Evolutionary conservation across 2,797 vertebrate species (phyloP), one percentile per base, ranked within the genome.

Genomic region (Xenops minutus): DNA sequence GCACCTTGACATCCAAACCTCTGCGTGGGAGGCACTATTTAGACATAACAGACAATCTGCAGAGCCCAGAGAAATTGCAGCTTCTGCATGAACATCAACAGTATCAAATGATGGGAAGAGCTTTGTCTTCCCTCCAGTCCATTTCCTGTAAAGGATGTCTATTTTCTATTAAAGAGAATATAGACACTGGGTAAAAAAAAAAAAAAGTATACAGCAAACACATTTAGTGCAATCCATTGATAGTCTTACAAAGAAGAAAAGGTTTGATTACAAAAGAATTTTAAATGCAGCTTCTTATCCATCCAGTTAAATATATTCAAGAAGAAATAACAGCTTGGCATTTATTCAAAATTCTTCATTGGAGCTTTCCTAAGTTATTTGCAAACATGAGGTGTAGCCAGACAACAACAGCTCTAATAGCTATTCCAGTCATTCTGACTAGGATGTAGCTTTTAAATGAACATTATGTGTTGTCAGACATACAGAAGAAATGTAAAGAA

Each of bases 381-480:
- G 95, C 92, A 95, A 96, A 95, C 91, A 93, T 61, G 39, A 95
- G 83, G 83, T 71, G 56, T 14, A 94, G 80, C 46, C 91, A 88
- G 91, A 94, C 91, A 92, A 91, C 85, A 88, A 73, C 9, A 79
- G 63, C 74, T 91, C 85, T 77, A 92, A 95, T n/a, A 87, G 54
- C 77, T 64, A 24, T 68, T 85, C 77, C 94, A 77, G 72, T 93
- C 88, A 94, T 68, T 91, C 92, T 87, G 80, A 89, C 72, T 64
- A 36, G 64, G 90, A 95, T 2, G 8, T n/a, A 79, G 41, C 59
- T 89, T 90, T 88, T 68, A 77, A 94, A 90, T 2, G 20, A 94
- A 82, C 61, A 85, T 89, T 87, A 77, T 34, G 61, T 24, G 34
- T 37, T 93, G 85, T 68, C 71, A 96, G 77, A 88, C 71, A 85